These are phyloP conservation scores for Amiota communis DNA, from an alignment of 2,888 invertebrate genomes.

Conservation along the genomic window DNA sequence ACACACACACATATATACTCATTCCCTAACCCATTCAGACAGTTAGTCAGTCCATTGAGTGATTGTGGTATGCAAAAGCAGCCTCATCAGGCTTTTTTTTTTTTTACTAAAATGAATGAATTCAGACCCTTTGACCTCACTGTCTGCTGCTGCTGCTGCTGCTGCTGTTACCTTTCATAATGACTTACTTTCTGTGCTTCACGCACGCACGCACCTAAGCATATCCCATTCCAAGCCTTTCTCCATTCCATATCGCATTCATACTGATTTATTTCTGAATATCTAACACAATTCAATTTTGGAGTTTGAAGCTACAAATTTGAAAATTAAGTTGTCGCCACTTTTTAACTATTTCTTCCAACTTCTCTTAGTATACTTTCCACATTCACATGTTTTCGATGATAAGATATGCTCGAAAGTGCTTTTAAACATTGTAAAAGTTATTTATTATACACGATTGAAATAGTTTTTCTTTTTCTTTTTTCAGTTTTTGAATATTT, in stretches of 20 bases:
- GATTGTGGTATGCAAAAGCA: constrained; percentile 26
- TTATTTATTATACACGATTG: constrained; percentile 19
- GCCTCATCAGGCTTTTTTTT: constrained; percentile 11
- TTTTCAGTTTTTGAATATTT: no score
- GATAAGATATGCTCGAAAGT: constrained; percentile 14
- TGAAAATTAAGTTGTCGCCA: constrained; percentile 32
- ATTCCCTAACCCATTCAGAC: neutral
- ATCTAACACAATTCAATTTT: neutral
- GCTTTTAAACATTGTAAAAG: constrained; percentile 20
- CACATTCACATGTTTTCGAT: neutral
- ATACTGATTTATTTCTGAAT: constrained; percentile 19
- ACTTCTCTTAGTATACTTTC: constrained; percentile 4
- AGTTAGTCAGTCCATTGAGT: neutral
- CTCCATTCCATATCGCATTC: neutral
- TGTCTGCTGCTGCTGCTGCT: neutral
- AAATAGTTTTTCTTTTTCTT: neutral
- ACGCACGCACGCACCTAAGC: neutral
- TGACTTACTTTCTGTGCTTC: constrained; percentile 23
- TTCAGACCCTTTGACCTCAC: constrained; percentile 24
- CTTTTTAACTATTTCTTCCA: constrained; percentile 8
- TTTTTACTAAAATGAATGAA: constrained; percentile 12
- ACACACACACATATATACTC: no score
- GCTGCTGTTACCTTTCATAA: constrained; percentile 1
- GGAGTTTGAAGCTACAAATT: neutral
- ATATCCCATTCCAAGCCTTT: neutral